phyloP scores from a whole-genome alignment of 2,888 invertebrate species.

The Lagria hirta region DNA sequence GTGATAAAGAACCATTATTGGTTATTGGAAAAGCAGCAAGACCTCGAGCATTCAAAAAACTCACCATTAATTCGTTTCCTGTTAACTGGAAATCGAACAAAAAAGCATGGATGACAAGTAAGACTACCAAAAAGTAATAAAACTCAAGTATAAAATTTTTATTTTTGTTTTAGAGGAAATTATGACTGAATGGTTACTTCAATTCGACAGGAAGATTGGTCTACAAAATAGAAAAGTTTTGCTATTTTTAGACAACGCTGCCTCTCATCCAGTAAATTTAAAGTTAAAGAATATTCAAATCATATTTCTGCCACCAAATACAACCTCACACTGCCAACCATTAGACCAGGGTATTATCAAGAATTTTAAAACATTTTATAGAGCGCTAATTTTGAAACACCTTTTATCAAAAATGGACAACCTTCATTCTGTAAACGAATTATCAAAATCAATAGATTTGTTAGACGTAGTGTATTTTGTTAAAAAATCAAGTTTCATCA shows the following conservation, averaged over 20 bases:
- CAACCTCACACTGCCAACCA: conserved; percentile 5
- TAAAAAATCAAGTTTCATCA: conserved; percentile 1
- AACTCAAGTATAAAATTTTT: too few relatives aligned
- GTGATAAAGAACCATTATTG: conserved; percentile 2
- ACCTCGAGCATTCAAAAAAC: conserved; percentile 1
- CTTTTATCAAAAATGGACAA: conserved; percentile 3
- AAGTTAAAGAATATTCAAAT: conserved; percentile 3
- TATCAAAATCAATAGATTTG: background rate
- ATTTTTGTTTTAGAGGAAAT: too few relatives aligned
- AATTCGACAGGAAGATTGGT: too few relatives aligned
- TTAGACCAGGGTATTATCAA: conserved; percentile 3
- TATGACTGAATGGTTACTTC: too few relatives aligned
- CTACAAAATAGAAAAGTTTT: conserved; percentile 5
- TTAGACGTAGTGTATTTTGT: conserved; percentile 7
- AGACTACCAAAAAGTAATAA: too few relatives aligned
- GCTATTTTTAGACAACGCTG: conserved; percentile 5
- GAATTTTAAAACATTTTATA: too few relatives aligned
- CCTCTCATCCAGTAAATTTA: conserved; percentile 3
- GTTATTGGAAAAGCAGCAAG: conserved; percentile 7
- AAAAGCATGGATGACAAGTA: conserved; percentile 9
- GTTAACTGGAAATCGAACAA: conserved; percentile 5
- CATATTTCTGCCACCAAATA: conserved; percentile 9
- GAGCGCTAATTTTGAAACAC: too few relatives aligned
- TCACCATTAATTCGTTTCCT: conserved; percentile 3
- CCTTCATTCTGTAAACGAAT: background rate